Evolutionary conservation across 1,140 invertebrate genomes (phyloP).

Genomic region (Pseudomyrmex concolor): DNA sequence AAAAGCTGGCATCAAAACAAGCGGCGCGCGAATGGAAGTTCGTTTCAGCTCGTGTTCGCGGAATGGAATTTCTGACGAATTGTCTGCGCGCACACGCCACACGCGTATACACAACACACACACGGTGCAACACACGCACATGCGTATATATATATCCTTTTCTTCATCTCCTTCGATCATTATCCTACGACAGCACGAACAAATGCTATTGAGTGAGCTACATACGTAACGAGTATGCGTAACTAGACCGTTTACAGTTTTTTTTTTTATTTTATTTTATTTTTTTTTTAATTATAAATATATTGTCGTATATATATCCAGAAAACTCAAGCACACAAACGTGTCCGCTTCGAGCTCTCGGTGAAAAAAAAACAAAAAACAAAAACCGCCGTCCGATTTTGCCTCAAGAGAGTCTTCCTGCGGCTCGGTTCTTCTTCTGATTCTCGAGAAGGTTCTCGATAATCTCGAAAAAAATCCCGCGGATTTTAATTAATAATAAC

Average conservation of each 20-base stretch:
- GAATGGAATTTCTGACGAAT: neutral
- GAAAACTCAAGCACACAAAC: slow-evolving; percentile 41
- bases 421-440: neutral
- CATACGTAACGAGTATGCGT: slow-evolving; percentile 66
- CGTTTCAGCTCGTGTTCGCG: too few relatives aligned
- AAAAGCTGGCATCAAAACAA: slow-evolving; percentile 3
- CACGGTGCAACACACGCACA: too few relatives aligned
- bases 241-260: slow-evolving; percentile 72
- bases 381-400: too few relatives aligned
- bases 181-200: slow-evolving; percentile 50
- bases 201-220: slow-evolving; percentile 70
- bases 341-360: slow-evolving; percentile 38
- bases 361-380: neutral
- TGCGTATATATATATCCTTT: neutral
- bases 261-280: too few relatives aligned
- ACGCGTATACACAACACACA: neutral
- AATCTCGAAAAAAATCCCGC: neutral
- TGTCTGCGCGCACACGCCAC: neutral
- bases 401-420: too few relatives aligned
- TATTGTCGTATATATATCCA: slow-evolving; percentile 77
- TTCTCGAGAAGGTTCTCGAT: neutral
- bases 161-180: slow-evolving; percentile 26
- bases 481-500: slow-evolving; percentile 28
- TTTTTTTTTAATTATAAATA: slow-evolving; percentile 66
- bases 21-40: neutral